phyloP scores from a whole-genome alignment of 2,113 vertebrate genomes.

The Elephas maximus region DNA sequence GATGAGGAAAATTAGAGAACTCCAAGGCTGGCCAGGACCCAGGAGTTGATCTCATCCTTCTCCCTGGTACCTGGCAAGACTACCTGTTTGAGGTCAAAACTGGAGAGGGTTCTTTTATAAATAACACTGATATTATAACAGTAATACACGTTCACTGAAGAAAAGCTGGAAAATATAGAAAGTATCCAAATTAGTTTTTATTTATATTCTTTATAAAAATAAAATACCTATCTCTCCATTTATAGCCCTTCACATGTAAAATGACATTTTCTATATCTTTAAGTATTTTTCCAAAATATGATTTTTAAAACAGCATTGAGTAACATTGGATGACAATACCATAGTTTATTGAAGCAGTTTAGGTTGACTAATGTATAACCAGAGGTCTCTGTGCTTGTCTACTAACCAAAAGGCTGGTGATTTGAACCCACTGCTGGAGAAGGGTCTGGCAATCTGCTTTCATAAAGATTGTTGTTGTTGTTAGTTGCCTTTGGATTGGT shows the following conservation, averaged over 20 bases:
- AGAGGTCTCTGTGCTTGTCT: background rate
- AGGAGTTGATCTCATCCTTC: background rate
- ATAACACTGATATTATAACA: background rate
- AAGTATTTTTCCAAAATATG: conserved; percentile 23
- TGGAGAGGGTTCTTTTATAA: background rate
- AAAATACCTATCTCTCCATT: background rate
- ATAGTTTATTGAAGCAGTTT: background rate
- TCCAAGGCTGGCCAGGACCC: background rate
- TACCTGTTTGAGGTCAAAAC: background rate
- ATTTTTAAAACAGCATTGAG: background rate
- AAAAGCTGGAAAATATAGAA: background rate
- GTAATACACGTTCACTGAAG: background rate
- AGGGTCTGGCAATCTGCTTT: background rate
- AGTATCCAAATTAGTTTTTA: background rate
- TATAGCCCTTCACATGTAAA: background rate
- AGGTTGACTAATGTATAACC: background rate
- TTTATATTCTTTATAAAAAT: background rate
- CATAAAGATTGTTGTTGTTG: no score
- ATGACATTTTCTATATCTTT: background rate
- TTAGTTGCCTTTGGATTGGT: background rate
- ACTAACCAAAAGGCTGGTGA: background rate
- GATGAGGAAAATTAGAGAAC: conserved; percentile 33
- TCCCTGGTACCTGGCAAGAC: background rate
- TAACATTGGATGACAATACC: background rate
- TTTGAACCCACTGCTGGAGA: background rate